Base-by-base conservation (phyloP, 2,888 invertebrate species). In the Linyphia triangularis region DNA sequence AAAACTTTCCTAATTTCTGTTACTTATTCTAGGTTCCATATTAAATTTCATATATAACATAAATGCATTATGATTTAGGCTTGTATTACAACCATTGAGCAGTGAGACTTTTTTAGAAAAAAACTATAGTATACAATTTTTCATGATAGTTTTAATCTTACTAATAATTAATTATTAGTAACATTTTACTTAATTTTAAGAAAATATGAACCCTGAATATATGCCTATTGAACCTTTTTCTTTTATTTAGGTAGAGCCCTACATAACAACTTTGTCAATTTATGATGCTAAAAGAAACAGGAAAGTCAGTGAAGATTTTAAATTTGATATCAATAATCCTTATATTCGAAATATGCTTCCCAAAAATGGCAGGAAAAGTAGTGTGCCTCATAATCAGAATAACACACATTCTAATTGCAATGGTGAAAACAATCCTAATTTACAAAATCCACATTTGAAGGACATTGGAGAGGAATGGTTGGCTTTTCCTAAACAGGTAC, bases 231-330 rank as follows among this genome's bases (percentile, higher is more conserved):
- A n/a, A n/a, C n/a, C n/a, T n/a, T n/a, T n/a, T n/a, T n/a, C n/a
- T 57, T 81, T 19, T 9, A 90, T 91, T 43, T 92, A 95, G 93
- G 96, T 99, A 79, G 99, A 99, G 92, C 99, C 99, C 0, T 99
- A 99, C 93, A 96, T 96, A 92, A 96, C 98, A 24, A 95, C 96
- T 70, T 93, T 99, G 91, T 96, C 97, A 84, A 93, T 99, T 61
- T 99, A 97, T 93, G 99, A 99, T 94, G 96, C 96, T 6, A 95
- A 96, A 92, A 95, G 95, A 90, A 96, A 96, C 51, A 95, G 95
- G 92, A 98, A 98, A 93, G 94, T 99, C 90, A 96, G 97, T 1
- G 98, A 98, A 93, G 97, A 97, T 93, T 98, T 98, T 93, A 96
- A 97, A 93, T 97, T 97, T 92, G 96, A 97, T 92, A 94, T 97